These are phyloP conservation scores for Anneissia japonica DNA, from an alignment of 35 echinoderm and acorn worm genomes.

Conservation along the genomic window DNA sequence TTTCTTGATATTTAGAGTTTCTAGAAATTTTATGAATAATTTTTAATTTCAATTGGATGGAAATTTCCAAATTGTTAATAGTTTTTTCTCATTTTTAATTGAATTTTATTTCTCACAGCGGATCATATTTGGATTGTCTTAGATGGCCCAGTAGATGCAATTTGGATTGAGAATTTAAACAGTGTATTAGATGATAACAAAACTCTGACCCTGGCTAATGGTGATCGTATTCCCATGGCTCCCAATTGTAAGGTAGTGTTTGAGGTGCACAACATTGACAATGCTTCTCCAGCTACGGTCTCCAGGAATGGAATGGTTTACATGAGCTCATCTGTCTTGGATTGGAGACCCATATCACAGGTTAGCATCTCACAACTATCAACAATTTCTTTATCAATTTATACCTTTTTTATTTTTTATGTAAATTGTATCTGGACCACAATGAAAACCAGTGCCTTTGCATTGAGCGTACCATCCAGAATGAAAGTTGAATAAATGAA, in stretches of 20 bases:
- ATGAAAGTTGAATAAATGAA: too few relatives aligned
- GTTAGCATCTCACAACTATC: too few relatives aligned
- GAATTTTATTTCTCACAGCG: constrained; percentile 27
- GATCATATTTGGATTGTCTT: constrained; percentile 95
- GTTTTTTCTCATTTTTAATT: too few relatives aligned
- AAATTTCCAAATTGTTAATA: too few relatives aligned
- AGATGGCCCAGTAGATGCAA: constrained; percentile 94
- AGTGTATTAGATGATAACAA: constrained; percentile 96
- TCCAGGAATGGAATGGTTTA: constrained; percentile 99
- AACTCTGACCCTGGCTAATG: constrained; percentile 89
- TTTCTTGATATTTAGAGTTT: too few relatives aligned
- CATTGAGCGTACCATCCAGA: too few relatives aligned
- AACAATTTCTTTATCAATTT: too few relatives aligned
- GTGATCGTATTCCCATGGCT: constrained; percentile 93
- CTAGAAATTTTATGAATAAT: too few relatives aligned
- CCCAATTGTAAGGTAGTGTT: constrained; percentile 95
- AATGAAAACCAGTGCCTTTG: too few relatives aligned
- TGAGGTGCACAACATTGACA: constrained; percentile 98
- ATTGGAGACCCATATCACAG: constrained; percentile 59
- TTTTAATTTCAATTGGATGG: too few relatives aligned
- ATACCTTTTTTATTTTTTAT: too few relatives aligned
- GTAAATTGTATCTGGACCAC: too few relatives aligned
- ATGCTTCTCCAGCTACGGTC: constrained; percentile 92
- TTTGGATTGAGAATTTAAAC: constrained; percentile 99
- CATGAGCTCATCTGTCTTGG: constrained; percentile 89